phyloP scores from a whole-genome alignment of 1,140 invertebrate genomes.

The Chlorops oryzae region DNA sequence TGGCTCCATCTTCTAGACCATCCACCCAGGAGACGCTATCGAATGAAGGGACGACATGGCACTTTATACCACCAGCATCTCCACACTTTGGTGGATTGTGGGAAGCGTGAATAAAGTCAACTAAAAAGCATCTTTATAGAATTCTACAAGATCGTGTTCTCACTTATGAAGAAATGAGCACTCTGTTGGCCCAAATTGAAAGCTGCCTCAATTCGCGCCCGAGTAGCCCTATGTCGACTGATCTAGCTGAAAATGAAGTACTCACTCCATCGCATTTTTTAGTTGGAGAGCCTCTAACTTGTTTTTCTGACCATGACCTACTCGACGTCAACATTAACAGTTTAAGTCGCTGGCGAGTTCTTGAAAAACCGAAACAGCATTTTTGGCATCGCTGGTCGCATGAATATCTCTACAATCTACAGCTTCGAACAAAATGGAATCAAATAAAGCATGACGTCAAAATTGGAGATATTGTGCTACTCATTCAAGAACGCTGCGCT shows the following conservation, averaged over 20 bases:
- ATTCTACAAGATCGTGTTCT: conserved; percentile 21
- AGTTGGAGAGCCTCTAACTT: conserved; percentile 28
- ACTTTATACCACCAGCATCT: conserved; percentile 25
- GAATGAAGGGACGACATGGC: conserved; percentile 15
- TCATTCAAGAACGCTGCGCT: too few relatives aligned
- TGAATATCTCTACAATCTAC: conserved; percentile 1
- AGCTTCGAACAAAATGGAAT: not conserved
- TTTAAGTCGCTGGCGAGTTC: conserved; percentile 21
- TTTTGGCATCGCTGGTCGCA: conserved; percentile 23
- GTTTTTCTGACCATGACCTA: conserved; percentile 15
- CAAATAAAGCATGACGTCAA: not conserved
- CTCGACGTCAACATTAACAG: conserved; percentile 6
- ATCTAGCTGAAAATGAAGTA: conserved; percentile 27
- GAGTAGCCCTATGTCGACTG: conserved; percentile 22
- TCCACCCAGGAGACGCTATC: too few relatives aligned
- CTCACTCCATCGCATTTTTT: conserved; percentile 47
- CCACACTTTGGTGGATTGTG: conserved; percentile 36
- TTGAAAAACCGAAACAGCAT: conserved; percentile 16
- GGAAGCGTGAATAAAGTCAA: conserved; percentile 29
- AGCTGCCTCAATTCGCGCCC: conserved; percentile 30
- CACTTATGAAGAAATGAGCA: conserved; percentile 26
- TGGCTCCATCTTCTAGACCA: too few relatives aligned
- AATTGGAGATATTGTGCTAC: not conserved
- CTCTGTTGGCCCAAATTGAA: conserved; percentile 28
- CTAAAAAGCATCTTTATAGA: conserved; percentile 28